A percentile compares a stretch with the other conserved stretches of the same genome.
These are phyloP conservation scores for Rutpela maculata DNA, from an alignment of 2,888 invertebrate genomes.

Conservation along the genomic window DNA sequence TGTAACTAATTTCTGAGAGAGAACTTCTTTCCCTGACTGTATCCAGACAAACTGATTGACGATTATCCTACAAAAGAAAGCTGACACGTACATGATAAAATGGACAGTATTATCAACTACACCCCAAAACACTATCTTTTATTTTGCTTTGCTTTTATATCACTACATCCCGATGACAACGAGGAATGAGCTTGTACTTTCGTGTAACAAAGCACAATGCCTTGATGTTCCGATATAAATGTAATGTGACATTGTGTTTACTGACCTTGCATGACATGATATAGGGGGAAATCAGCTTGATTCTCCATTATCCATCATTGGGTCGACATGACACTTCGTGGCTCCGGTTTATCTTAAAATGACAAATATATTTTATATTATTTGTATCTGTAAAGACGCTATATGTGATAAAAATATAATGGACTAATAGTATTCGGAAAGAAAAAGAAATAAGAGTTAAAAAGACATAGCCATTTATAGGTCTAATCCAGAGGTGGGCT, in stretches of 20 bases:
- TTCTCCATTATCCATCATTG: constrained; percentile 34
- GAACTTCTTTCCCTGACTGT: neutral
- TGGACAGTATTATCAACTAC: constrained; percentile 7
- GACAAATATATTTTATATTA: constrained; percentile 1
- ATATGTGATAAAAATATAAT: neutral
- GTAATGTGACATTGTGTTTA: constrained; percentile 38
- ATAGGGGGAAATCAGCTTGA: constrained; percentile 17
- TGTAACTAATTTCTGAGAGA: too few relatives aligned
- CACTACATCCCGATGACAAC: constrained; percentile 7
- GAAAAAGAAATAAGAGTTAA: too few relatives aligned
- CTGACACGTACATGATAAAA: constrained; percentile 22
- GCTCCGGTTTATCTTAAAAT: constrained; percentile 10
- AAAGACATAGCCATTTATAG: too few relatives aligned
- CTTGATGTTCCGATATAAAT: constrained; percentile 32
- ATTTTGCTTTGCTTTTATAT: constrained; percentile 6
- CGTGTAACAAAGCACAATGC: constrained; percentile 30
- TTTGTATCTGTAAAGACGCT: neutral
- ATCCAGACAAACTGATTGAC: neutral
- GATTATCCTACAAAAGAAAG: neutral
- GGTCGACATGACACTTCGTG: neutral
- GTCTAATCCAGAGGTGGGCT: too few relatives aligned
- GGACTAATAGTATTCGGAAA: neutral
- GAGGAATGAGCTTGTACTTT: constrained; percentile 25
- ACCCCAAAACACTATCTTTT: constrained; percentile 12
- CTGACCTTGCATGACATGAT: constrained; percentile 29